Evolutionary conservation across 64 coral and sea anemone species (phyloP), one percentile per base, ranked within the genome.

Genomic region (Dendronephthya gigantea): DNA sequence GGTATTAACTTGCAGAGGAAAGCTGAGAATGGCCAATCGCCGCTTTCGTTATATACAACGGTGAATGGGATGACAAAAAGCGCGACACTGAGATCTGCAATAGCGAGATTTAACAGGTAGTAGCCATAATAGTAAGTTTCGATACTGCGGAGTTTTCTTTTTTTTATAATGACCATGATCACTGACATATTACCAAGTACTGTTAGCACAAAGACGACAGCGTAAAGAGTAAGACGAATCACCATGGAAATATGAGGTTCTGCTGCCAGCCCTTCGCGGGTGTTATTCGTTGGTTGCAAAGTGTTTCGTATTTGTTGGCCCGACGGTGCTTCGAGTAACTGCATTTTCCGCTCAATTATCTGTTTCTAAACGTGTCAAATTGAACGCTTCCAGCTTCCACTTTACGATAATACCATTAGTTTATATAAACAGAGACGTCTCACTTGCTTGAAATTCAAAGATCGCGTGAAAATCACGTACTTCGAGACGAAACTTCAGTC

Each of bases 101-200:
- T 48, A 17, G 90, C 85, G 16, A 91, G 50, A 23, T 83, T 91
- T 50, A 86, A 58, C 28, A 91, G 68, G 58, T 83, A 91, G 41
- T 91, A 91, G 5, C 90, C 90, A 32, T 91, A 87, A 34, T 91
- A 91, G 49, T 83, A 91, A 23, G 84, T 50, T 32, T 86, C 69
- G 8, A 83, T 41, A 25, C 85, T 91, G n/a, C 90, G 69, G 8
- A 91, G 79, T 49, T 91, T 86, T 82, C 81, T 49, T 23, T 86
- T 91, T 22, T 83, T 87, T 2, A 49, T 12, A 31, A 91, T 85
- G 3, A 87, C 90, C 30, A 48, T 83, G 35, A 85, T 41, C 0
- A 87, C 90, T 28, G 87, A 23, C 1, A 49, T 22, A 65, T 91
- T 91, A 0, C 90, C 90, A 40, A 43, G 32, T 14, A 91, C 74